Evolutionary conservation across 2,888 invertebrate genomes (phyloP), one percentile per base, ranked within the genome.

Genomic region (Cremastinae sp.): DNA sequence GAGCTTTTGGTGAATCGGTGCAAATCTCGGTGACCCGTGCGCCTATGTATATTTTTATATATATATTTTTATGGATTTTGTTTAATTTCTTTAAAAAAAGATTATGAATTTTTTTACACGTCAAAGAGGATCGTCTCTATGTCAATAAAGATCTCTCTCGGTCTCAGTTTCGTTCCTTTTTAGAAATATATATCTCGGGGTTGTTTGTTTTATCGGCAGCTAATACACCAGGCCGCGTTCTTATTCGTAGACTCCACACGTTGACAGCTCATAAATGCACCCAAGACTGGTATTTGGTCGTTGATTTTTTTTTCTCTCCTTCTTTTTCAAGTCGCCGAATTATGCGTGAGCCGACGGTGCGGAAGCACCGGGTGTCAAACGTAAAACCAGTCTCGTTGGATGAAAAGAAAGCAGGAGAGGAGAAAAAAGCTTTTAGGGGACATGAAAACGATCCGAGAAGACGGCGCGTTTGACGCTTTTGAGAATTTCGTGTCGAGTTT

Each of bases 191-290:
- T 51, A 51, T 59, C 41, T 35, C 69, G 18, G 16, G 59, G 45
- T 51, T 72, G 68, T 76, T 76, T 76, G 68, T 76, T 76, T 76
- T 76, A 68, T 76, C 75, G 75, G 68, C 51, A 45, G 68, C 75
- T 72, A 72, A 76, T 64, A 72, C 28, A 28, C 59, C 58, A 45
- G 62, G 28, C 47, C 75, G 62, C 75, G 58, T 61, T 76, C 64
- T 64, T 64, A 43, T 64, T 14, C 59, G 49, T 16, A 45, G 68
- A 68, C 47, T 76, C 59, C 49, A 72, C 49, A 72, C 62, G 75
- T 64, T 72, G 75, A 76, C 75, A 69, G 75, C 75, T 68, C 64
- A 68, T 68, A 62, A 61, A 69, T 64, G 58, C 64, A 45, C 61
- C 56, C 22, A 35, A 16, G 43, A 43, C 43, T 45, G 65, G 45